Conservation (phyloP, 2,113 vertebrate species). For the Megaceryle torquata region DNA sequence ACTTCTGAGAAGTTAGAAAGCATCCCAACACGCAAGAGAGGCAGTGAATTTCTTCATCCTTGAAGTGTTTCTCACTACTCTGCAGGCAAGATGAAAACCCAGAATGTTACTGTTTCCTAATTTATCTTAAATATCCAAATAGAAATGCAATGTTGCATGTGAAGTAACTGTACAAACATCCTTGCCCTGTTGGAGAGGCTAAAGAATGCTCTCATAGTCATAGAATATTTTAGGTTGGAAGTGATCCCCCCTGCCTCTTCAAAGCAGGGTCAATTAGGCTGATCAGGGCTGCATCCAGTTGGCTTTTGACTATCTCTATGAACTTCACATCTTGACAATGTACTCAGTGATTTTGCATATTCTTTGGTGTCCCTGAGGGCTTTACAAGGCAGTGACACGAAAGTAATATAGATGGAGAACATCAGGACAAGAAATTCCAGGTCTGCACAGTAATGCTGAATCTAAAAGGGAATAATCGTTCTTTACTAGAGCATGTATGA, state of each 20-base stretch:
- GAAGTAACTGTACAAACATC: background rate
- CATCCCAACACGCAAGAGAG: background rate
- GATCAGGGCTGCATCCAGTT: background rate
- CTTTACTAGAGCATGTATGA: background rate
- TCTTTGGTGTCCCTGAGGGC: background rate
- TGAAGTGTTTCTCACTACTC: background rate
- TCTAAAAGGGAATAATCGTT: background rate
- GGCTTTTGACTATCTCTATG: background rate
- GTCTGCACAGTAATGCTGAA: background rate
- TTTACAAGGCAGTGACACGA: background rate
- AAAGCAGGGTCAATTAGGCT: background rate
- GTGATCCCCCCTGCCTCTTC: accelerated
- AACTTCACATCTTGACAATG: background rate
- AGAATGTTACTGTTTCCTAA: background rate
- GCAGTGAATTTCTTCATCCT: background rate
- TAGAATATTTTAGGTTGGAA: background rate
- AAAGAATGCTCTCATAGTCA: background rate
- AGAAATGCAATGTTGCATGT: background rate
- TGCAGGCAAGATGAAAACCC: background rate
- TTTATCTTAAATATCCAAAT: background rate
- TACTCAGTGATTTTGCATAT: background rate
- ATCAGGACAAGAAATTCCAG: background rate
- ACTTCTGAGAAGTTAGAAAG: background rate
- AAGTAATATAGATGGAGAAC: background rate
- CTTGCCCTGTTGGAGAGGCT: background rate